Percentiles rank a stretch among this genome's conserved stretches.
Evolutionary conservation across 2,113 vertebrate genomes (phyloP).

Genomic region (Zosterops hypoxanthus): DNA sequence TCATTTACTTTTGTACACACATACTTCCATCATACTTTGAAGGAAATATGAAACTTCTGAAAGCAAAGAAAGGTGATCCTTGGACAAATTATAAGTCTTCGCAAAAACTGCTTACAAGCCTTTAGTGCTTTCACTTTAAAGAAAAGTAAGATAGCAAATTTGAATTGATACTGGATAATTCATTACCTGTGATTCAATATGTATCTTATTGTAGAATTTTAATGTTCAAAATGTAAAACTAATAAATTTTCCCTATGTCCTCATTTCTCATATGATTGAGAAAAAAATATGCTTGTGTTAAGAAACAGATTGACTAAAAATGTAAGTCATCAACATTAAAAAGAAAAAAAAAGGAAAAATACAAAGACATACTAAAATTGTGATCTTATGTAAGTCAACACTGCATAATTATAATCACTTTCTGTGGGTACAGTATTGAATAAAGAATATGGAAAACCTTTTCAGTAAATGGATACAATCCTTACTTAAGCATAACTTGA

Average conservation of each 20-base stretch:
- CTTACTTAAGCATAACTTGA: neutral
- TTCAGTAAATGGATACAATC: neutral
- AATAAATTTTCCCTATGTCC: neutral
- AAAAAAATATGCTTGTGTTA: neutral
- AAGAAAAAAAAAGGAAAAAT: neutral
- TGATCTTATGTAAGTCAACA: neutral
- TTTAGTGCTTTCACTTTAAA: neutral
- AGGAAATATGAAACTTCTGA: neutral
- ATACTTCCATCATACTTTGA: neutral
- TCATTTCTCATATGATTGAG: neutral
- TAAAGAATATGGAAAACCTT: neutral
- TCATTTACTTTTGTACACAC: neutral
- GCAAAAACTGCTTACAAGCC: neutral
- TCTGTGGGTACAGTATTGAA: neutral
- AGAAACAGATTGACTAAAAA: neutral
- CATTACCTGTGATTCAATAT: neutral
- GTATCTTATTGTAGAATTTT: neutral
- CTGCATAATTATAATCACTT: neutral
- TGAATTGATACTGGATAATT: neutral
- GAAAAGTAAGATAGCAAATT: neutral
- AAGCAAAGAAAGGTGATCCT: neutral
- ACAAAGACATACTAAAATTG: neutral
- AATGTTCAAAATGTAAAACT: neutral
- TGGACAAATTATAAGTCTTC: neutral
- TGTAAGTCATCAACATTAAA: neutral